Evolutionary conservation across 2,888 invertebrate species (phyloP).

Genomic region (Agonum fuliginosum): DNA sequence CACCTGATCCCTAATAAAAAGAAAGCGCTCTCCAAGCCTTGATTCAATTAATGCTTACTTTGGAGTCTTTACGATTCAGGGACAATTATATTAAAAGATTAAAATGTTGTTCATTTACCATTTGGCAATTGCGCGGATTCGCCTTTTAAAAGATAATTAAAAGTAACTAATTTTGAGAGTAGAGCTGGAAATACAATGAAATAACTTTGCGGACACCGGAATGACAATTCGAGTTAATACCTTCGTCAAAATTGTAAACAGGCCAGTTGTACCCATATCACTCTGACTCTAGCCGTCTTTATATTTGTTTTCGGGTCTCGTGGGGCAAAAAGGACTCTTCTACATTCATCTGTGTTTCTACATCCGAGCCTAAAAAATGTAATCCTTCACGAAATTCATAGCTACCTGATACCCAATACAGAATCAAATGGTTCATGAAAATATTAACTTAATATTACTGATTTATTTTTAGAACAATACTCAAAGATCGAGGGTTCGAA

Average conservation of each 20-base stretch:
- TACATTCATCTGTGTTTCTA: too few species aligned
- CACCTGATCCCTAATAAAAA: not conserved
- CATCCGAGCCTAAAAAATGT: too few species aligned
- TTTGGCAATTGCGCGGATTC: not conserved
- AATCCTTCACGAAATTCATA: too few species aligned
- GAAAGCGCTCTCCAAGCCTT: not conserved
- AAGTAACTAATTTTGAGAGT: not conserved
- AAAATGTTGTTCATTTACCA: not conserved
- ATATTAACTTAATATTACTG: too few species aligned
- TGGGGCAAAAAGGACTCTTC: slow-evolving; percentile 37
- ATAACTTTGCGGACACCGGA: not conserved
- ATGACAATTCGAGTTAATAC: slow-evolving; percentile 43
- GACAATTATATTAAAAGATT: not conserved
- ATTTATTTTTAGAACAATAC: too few species aligned
- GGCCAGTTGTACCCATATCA: slow-evolving; percentile 17
- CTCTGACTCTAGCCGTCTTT: slow-evolving; percentile 6
- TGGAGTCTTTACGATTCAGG: not conserved
- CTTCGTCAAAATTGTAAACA: slow-evolving; percentile 25
- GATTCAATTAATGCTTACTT: not conserved
- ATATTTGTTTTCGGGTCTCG: slow-evolving; percentile 13
- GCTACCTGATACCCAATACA: too few species aligned
- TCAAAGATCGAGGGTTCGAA: too few species aligned
- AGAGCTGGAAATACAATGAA: not conserved
- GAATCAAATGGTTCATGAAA: too few species aligned
- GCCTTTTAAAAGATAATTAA: not conserved